Percentiles rank a stretch among this genome's conserved stretches.
phyloP scores from a whole-genome alignment of 2,888 invertebrate genomes.

The Orthosia incerta region DNA sequence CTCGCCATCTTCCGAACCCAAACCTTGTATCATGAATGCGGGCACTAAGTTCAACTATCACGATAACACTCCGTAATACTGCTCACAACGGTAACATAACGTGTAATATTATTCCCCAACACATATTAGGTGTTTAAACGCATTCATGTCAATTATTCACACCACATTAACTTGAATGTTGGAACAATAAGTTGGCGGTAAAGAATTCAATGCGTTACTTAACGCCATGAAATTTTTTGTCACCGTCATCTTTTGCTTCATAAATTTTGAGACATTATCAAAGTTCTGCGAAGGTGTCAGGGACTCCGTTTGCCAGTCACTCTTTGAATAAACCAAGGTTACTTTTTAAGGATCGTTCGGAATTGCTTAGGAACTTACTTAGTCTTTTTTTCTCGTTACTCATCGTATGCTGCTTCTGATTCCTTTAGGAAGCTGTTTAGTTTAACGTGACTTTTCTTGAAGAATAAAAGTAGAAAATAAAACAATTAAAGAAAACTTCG shows the following conservation, averaged over 20 bases:
- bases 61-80: slow-evolving; percentile 75
- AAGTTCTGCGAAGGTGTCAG: slow-evolving; percentile 40
- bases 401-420: neutral
- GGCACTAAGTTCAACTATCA: slow-evolving; percentile 80
- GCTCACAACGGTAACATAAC: slow-evolving; percentile 51
- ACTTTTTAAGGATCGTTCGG: neutral
- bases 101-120: slow-evolving; percentile 50
- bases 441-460: no score
- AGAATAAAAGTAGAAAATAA: no score
- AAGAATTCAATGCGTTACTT: slow-evolving; percentile 53
- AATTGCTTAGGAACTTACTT: neutral
- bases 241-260: slow-evolving; percentile 54
- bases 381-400: neutral
- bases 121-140: slow-evolving; percentile 56
- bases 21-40: slow-evolving; percentile 70
- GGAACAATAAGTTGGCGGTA: slow-evolving; percentile 47
- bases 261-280: slow-evolving; percentile 45
- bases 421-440: neutral
- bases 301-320: slow-evolving; percentile 22
- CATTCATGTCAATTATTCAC: slow-evolving; percentile 54
- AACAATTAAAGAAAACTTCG: no score
- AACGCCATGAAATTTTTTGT: slow-evolving; percentile 37
- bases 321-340: slow-evolving; percentile 27
- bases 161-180: slow-evolving; percentile 48
- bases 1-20: slow-evolving; percentile 52